Conservation (phyloP, 2,113 vertebrate species). For the Recurvirostra avosetta region DNA sequence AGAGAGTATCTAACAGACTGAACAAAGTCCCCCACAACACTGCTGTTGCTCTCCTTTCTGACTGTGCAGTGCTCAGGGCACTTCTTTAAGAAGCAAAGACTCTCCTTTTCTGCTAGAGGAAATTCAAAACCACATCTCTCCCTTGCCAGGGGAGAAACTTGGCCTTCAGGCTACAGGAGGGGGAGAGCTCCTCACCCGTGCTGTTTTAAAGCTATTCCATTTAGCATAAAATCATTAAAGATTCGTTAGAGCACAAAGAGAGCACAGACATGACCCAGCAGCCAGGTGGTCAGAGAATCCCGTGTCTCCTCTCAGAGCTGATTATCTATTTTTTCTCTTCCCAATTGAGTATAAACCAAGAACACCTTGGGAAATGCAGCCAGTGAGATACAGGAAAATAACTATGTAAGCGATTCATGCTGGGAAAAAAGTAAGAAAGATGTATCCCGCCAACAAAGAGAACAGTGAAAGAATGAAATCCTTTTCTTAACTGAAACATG, state of each 20-base stretch:
- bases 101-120: not conserved
- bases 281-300: not conserved
- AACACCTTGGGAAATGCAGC: constrained; percentile 30
- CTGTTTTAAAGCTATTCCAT: not conserved
- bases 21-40: not conserved
- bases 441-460: not conserved
- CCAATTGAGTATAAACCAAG: not conserved
- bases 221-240: not conserved
- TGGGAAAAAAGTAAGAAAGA: not conserved
- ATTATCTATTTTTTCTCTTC: not conserved
- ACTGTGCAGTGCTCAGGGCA: not conserved
- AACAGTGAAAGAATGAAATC: not conserved
- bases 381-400: not conserved
- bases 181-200: not conserved
- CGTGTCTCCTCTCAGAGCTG: not conserved
- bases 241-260: not conserved
- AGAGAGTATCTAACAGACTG: not conserved
- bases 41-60: not conserved
- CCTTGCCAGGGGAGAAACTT: not conserved
- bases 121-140: not conserved
- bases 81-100: not conserved
- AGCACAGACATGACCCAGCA: not conserved
- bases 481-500: not conserved
- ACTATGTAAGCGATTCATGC: not conserved
- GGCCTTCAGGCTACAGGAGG: not conserved